Evolutionary conservation across 2,888 invertebrate species (phyloP), one percentile per base, ranked within the genome.

Genomic region (Drymonia ruficornis): DNA sequence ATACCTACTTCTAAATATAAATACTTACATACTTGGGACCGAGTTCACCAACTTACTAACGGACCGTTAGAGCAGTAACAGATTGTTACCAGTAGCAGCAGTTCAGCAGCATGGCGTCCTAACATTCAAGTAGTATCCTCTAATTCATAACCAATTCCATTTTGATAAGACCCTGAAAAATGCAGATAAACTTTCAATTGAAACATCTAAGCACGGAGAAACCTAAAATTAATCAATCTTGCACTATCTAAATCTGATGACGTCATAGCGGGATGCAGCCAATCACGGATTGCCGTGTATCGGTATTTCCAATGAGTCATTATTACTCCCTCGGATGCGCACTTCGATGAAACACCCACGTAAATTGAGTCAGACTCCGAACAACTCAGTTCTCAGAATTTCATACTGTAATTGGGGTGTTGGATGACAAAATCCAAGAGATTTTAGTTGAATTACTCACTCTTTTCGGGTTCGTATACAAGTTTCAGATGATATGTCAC

Each of bases 151-250:
- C n/a, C n/a, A n/a, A n/a, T n/a, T n/a, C n/a, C 7, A 9, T 31
- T 31, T 31, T 31, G 8, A 9, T n/a, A n/a, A n/a, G n/a, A n/a
- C n/a, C n/a, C n/a, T n/a, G n/a, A n/a, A n/a, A n/a, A n/a, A n/a
- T n/a, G n/a, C n/a, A n/a, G n/a, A n/a, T n/a, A n/a, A n/a, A n/a
- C n/a, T n/a, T n/a, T n/a, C n/a, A n/a, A n/a, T n/a, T 2, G 13
- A 36, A 9, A 11, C 12, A 31, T 9, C 11, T 11, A 36, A 36
- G 2, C 2, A 36, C 13, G 34, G 34, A 40, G n/a, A n/a, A 7
- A n/a, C 15, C 38, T 15, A 3, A 38, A 16, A 40, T 40, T 15
- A 40, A 16, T 49, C 19, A 36, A 36, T 46, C 45, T 19, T 56
- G 53, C 12, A 12, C 18, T 12, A 19, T 45, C 2, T 11, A 6